Conservation (phyloP, 53 echinoderm and acorn worm genomes). For the Stichopus horrens region DNA sequence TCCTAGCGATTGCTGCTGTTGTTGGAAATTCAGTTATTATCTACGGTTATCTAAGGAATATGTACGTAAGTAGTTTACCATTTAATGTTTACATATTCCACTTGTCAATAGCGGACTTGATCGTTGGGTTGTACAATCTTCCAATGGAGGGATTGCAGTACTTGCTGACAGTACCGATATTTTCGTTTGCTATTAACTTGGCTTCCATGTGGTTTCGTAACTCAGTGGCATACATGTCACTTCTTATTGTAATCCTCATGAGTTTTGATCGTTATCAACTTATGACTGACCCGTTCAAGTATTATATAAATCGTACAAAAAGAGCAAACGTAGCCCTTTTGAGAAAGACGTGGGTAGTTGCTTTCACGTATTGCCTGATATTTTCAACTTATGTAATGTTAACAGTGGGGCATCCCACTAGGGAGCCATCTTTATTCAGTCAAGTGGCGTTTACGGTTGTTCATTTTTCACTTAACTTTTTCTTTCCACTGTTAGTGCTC, state of each 20-base stretch:
- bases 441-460: neutral
- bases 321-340: neutral
- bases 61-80: constrained; percentile 14
- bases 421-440: neutral
- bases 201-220: neutral
- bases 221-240: neutral
- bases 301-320: neutral
- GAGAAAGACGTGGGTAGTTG: neutral
- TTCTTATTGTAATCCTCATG: constrained; percentile 1
- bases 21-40: neutral
- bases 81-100: constrained; percentile 39
- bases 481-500: neutral
- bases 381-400: neutral
- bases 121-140: neutral
- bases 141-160: neutral
- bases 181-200: neutral
- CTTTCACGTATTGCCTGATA: neutral
- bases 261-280: constrained; percentile 27
- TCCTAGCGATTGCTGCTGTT: neutral
- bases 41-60: neutral
- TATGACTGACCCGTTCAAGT: neutral
- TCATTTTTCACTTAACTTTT: neutral
- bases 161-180: neutral
- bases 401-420: no score
- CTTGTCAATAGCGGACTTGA: constrained; percentile 18